Evolutionary conservation across 2,888 invertebrate species (phyloP), one percentile per base, ranked within the genome.

Genomic region (Idaea aversata): DNA sequence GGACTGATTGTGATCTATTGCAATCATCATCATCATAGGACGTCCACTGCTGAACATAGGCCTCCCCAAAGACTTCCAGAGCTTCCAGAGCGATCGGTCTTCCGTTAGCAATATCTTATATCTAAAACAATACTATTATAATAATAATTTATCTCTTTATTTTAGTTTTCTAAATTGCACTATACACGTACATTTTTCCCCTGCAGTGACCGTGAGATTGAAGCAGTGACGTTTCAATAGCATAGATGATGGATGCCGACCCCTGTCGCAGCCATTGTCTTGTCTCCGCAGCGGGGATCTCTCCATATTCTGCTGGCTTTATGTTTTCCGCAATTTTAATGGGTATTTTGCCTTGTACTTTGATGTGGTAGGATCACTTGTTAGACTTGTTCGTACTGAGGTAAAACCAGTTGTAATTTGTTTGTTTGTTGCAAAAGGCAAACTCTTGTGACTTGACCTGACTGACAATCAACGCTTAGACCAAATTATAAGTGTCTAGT

Each of bases 241-340:
- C 65, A 70, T 71, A 75, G 72, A 79, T 80, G 82, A 83, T 79
- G 76, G 78, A 83, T 74, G 71, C 57, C 64, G 72, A 69, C 69
- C 77, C 76, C 73, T 77, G 74, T 78, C 73, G 68, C 65, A 67
- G 34, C 79, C 68, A 81, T 84, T 84, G 83, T 84, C 80, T 83
- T 81, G 78, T 79, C 78, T 72, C 69, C 16, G 34, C 59, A 67
- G 63, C 47, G 64, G 61, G 63, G 69, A 64, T 67, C 65, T 65
- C 65, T 65, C 61, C 57, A 34, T 25, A 25, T 34, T 59, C 47
- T 47, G 47, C 10, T 47, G 47, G 47, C 13, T 47, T 47, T 47
- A 47, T 47, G 47, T 47, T 47, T 47, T 47, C 47, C 47, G 47
- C 47, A 47, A 10, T 47, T 47, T 47, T 47, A 47, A 47, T 47